Evolutionary conservation across 2,888 invertebrate genomes (phyloP).

Genomic region (Tyria jacobaeae): DNA sequence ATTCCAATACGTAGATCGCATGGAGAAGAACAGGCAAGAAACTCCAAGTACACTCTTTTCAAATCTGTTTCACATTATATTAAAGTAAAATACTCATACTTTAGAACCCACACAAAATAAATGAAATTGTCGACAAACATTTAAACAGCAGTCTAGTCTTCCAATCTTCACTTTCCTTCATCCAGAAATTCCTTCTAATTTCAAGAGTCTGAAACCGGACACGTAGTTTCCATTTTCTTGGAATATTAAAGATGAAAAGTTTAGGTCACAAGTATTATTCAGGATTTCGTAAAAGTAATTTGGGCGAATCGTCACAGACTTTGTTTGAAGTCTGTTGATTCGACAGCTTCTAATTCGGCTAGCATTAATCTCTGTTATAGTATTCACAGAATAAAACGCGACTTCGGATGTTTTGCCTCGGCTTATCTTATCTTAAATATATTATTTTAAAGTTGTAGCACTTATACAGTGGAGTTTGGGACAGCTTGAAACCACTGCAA

Average conservation of each 20-base stretch:
- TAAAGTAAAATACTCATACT: background rate
- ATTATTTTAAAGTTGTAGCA: background rate
- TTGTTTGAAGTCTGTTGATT: background rate
- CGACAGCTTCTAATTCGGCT: conserved; percentile 8
- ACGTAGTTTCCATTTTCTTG: conserved; percentile 31
- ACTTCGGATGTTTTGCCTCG: background rate
- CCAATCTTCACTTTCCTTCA: conserved; percentile 41
- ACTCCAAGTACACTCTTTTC: too few relatives aligned
- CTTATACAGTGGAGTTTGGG: too few relatives aligned
- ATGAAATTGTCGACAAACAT: background rate
- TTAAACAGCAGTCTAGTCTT: conserved; percentile 6
- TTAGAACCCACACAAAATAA: background rate
- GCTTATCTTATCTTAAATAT: background rate
- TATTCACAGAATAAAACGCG: background rate
- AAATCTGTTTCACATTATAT: too few relatives aligned
- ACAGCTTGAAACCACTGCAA: too few relatives aligned
- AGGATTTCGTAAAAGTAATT: conserved; percentile 23
- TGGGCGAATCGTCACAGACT: conserved; percentile 27
- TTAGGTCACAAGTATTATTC: conserved; percentile 16
- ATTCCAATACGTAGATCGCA: too few relatives aligned
- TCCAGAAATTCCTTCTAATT: conserved; percentile 32
- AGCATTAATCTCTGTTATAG: conserved; percentile 1
- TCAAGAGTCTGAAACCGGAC: conserved; percentile 35
- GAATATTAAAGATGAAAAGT: conserved; percentile 27
- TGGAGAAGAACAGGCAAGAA: too few relatives aligned